phyloP scores from a whole-genome alignment of 2,113 vertebrate genomes.

The Nannobrachium achirus region DNA sequence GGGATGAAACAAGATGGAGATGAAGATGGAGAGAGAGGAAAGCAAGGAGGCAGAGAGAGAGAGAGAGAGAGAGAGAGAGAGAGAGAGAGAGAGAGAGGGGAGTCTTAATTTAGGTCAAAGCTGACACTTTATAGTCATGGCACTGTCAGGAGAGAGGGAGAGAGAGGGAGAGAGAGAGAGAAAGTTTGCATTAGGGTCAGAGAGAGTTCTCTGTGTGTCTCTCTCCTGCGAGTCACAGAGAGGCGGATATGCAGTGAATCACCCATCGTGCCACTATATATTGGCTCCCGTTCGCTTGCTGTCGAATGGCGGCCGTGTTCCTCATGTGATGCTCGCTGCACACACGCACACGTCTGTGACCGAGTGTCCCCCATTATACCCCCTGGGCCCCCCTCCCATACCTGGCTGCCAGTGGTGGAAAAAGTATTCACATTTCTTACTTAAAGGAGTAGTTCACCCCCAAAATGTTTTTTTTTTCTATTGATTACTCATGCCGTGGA shows the following conservation, averaged over 20 bases:
- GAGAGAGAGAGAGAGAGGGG: slow-evolving; percentile 6
- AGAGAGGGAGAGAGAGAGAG: not conserved
- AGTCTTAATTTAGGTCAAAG: slow-evolving; percentile 60
- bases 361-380: not conserved
- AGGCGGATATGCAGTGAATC: slow-evolving; percentile 33
- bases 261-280: not conserved
- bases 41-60: not conserved
- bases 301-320: not conserved
- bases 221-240: slow-evolving; percentile 38
- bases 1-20: slow-evolving; percentile 47
- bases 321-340: not conserved
- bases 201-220: slow-evolving; percentile 3
- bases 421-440: too few species aligned
- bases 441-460: too few species aligned
- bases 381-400: too few species aligned
- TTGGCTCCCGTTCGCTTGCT: slow-evolving; percentile 32
- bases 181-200: slow-evolving; percentile 29
- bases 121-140: slow-evolving; percentile 46
- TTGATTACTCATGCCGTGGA: too few species aligned
- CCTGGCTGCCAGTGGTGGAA: too few species aligned
- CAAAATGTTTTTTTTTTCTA: too few species aligned
- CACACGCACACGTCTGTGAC: not conserved
- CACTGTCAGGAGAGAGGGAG: slow-evolving; percentile 20
- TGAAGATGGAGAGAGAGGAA: slow-evolving; percentile 22
- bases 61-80: not conserved